These are phyloP conservation scores for Syrrhaptes paradoxus DNA, from an alignment of 2,113 vertebrate genomes.

Conservation along the genomic window DNA sequence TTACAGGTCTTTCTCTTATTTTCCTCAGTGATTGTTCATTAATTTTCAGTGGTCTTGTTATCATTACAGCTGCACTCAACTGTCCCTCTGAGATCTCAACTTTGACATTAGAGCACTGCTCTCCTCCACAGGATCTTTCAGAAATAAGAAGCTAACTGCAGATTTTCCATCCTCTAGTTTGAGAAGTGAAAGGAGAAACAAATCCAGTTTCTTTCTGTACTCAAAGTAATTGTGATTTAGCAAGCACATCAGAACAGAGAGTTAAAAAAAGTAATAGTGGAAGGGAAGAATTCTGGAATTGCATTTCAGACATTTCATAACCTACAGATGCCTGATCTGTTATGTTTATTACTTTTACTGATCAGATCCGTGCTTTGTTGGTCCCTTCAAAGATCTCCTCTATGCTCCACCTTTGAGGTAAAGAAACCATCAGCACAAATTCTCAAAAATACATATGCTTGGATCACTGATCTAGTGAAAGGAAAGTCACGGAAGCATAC, in stretches of 20 bases:
- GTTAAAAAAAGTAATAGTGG: not conserved
- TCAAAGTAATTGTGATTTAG: not conserved
- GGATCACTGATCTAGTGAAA: not conserved
- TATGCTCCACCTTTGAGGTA: not conserved
- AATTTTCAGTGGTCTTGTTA: slow-evolving; percentile 29
- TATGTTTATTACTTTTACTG: not conserved
- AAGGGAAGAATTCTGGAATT: not conserved
- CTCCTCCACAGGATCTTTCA: not conserved
- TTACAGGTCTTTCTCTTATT: not conserved
- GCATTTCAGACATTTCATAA: not conserved
- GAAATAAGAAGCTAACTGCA: not conserved
- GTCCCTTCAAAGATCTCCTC: not conserved
- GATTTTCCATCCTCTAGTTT: not conserved
- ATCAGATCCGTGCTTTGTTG: not conserved
- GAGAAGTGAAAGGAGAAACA: not conserved
- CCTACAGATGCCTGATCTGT: not conserved
- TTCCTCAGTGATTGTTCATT: not conserved
- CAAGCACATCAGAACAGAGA: not conserved
- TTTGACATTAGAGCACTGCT: not conserved
- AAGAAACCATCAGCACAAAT: not conserved
- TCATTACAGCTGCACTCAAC: not conserved
- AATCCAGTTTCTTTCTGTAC: slow-evolving; percentile 10
- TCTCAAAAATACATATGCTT: not conserved
- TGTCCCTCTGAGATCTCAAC: not conserved
- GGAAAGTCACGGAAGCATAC: not conserved